These are phyloP conservation scores for Morus bassanus DNA, from an alignment of 2,797 vertebrate genomes.

Conservation along the genomic window DNA sequence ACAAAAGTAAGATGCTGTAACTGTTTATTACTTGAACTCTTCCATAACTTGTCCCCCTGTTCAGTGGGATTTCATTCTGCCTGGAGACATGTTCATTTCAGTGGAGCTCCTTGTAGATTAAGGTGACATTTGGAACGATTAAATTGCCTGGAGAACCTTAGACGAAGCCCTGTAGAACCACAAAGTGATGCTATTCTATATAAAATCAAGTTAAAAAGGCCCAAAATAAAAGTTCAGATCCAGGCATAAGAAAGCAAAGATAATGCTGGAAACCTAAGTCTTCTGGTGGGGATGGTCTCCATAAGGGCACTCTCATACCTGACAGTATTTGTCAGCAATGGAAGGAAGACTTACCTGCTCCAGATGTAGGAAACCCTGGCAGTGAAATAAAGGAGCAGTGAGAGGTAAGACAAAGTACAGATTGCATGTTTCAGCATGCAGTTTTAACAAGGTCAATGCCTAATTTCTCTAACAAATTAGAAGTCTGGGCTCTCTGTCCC, in stretches of 20 bases:
- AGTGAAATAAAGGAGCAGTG: neutral
- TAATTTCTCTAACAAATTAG: slow-evolving; percentile 50
- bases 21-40: neutral
- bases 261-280: neutral
- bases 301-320: neutral
- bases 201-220: neutral
- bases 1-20: neutral
- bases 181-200: neutral
- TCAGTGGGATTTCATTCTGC: neutral
- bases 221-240: neutral
- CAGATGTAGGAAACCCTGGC: neutral
- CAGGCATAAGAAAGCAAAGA: neutral
- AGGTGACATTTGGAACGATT: neutral
- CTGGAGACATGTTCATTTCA: neutral
- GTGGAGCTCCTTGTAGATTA: neutral
- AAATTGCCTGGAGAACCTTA: neutral
- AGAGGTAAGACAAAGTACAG: neutral
- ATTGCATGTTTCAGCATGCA: neutral
- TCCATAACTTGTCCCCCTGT: neutral
- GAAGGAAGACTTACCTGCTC: neutral
- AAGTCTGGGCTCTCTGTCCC: neutral
- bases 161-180: neutral
- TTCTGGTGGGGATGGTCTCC: neutral
- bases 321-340: neutral
- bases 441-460: neutral